Conservation (phyloP, 1,140 invertebrate genomes). For the Chironomus striatipennis region DNA sequence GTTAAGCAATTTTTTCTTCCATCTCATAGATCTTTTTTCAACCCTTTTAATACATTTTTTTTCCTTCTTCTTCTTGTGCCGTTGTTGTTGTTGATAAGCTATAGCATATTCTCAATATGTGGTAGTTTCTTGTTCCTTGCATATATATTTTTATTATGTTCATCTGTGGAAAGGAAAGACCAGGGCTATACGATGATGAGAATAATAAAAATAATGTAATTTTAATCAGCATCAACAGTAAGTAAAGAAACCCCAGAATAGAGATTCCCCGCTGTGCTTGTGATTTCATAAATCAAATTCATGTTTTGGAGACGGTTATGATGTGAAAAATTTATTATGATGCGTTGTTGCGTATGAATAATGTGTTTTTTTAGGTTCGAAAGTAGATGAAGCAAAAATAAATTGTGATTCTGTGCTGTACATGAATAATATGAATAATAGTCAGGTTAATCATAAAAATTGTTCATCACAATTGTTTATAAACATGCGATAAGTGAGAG, state of each 20-base stretch:
- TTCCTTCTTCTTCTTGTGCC: background rate
- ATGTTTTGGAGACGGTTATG: slow-evolving; percentile 22
- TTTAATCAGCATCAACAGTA: slow-evolving; percentile 19
- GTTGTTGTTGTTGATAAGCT: slow-evolving; percentile 17
- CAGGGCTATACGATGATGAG: background rate
- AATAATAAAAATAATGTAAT: slow-evolving; percentile 23
- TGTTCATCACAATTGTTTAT: too few species aligned
- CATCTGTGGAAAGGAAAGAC: background rate
- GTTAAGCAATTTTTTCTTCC: background rate
- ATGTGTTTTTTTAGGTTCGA: too few species aligned
- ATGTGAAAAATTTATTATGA: slow-evolving; percentile 18
- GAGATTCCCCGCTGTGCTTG: background rate
- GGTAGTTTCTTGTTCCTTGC: slow-evolving; percentile 9
- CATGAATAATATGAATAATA: too few species aligned
- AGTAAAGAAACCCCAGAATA: background rate
- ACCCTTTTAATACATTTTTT: slow-evolving; percentile 1
- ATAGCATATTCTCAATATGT: background rate
- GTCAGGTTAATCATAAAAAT: too few species aligned
- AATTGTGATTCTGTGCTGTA: too few species aligned
- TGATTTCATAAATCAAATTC: slow-evolving; percentile 22
- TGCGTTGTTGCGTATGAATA: background rate
- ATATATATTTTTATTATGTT: background rate
- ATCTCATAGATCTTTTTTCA: background rate
- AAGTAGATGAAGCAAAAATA: too few species aligned
- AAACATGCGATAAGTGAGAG: too few species aligned